Base-by-base conservation (phyloP, 2,888 invertebrate genomes). In the Xylocampa areola region DNA sequence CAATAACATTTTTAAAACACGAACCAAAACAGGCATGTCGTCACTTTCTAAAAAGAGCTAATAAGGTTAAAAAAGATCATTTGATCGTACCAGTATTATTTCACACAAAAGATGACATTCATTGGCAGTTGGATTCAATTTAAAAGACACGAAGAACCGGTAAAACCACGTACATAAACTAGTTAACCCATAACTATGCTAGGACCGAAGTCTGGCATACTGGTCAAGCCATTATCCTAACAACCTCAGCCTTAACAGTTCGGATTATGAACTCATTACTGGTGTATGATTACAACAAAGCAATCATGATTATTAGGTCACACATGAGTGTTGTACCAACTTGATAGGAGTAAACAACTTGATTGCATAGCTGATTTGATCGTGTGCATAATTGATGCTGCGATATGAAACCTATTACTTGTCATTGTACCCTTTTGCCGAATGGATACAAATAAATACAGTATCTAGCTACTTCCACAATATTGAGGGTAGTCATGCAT, bases 301-400 rank as follows among this genome's bases (percentile, higher is more conserved):
- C 57, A 32, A 33, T 55, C 27, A 41, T 29, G 65, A 32, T 35
- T 63, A 69, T 54, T 23, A 35, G 39, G 29, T 27, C 17, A 1
- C 17, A 1, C 39, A 54, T 49, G 16, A 54, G 43, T 43, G 32
- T 43, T 45, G 43, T 44, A 44, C 48, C 16, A 30, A 30, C 30
- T 43, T 17, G 32, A 33, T 29, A 37, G 13, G 13, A 47, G 37
- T 36, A 27, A 45, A 43, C 55, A 35, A 32, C n/a, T 19, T 19
- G 41, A 64, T 63, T 43, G 33, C 30, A 43, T 30, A 21, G 21
- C 25, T 43, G 36, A 60, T 63, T 53, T 43, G 47, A 48, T 30
- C 30, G 14, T n/a, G 39, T 40, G n/a, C 27, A 23, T 54, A 47
- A 62, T 53, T 47, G 23, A 44, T 48, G 55, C 25, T 3, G 8